Conservation (phyloP, 2,888 invertebrate species). For the Punctoribates punctum region DNA sequence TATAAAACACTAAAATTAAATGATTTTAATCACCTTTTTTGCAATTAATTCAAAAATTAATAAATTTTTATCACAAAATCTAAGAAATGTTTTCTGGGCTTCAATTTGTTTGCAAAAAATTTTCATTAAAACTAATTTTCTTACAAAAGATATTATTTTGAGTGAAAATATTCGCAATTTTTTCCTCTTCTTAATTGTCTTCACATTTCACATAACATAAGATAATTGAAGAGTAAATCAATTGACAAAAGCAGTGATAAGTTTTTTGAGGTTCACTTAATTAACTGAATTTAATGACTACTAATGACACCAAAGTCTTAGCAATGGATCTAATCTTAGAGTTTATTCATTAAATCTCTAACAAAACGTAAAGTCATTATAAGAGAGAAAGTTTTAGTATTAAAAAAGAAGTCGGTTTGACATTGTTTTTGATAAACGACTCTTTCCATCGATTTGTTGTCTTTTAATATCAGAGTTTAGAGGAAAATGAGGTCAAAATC, state of each 20-base stretch:
- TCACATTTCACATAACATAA: too few relatives aligned
- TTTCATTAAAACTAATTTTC: too few relatives aligned
- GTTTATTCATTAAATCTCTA: slow-evolving; percentile 6
- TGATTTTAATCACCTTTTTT: too few relatives aligned
- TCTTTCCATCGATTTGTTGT: slow-evolving; percentile 1
- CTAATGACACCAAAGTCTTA: background rate
- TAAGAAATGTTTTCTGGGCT: too few relatives aligned
- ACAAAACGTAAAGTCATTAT: background rate
- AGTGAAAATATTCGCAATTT: background rate
- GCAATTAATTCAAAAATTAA: too few relatives aligned
- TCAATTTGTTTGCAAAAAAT: too few relatives aligned
- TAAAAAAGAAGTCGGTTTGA: background rate
- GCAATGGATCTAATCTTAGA: background rate
- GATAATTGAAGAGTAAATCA: too few relatives aligned
- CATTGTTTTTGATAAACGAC: slow-evolving; percentile 18
- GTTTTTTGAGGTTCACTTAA: too few relatives aligned
- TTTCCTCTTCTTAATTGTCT: background rate
- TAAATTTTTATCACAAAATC: too few relatives aligned
- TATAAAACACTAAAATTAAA: too few relatives aligned
- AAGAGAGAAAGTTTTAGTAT: background rate
- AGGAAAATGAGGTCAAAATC: slow-evolving; percentile 26
- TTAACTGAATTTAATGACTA: background rate
- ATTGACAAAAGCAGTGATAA: too few relatives aligned
- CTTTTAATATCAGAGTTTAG: background rate
- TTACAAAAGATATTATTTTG: too few relatives aligned